Evolutionary conservation across 2,888 invertebrate species (phyloP), one percentile per base, ranked within the genome.

Genomic region (Seira ritae): DNA sequence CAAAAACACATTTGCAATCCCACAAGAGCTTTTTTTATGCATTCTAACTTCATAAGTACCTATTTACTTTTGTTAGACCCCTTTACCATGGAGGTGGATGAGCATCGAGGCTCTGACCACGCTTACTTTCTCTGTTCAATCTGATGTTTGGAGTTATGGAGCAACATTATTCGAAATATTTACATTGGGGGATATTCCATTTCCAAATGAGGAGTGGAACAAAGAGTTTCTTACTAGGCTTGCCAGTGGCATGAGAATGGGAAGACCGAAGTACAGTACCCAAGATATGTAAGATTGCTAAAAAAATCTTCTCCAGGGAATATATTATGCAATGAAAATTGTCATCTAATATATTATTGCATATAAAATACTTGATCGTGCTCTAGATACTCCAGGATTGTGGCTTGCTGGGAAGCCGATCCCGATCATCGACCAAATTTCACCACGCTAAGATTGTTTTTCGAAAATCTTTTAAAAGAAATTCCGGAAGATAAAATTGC

Each of bases 11-110:
- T 74, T 60, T 62, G 1, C 15, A 50, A 22, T 69, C 24, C 3
- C 3, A 73, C 12, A n/a, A 65, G 22, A 4, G 37, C 8, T 24
- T 15, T 24, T 66, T 42, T 10, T 65, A 66, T 42, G 20, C 2
- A 66, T 19, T 66, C 2, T 15, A 2, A 75, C 8, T 75, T 31
- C 8, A 31, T 31, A 31, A 4, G 2, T 31, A 31, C 31, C 31
- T 1, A 42, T 19, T 67, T 62, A 10, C 3, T 60, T 60, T 46
- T 71, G 37, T 67, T 17, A 84, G 84, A 23, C 65, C 10, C 84
- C 75, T 20, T n/a, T 84, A 3, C 84, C 84, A 0, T 80, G 79
- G 87, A 69, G 86, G 12, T 87, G 87, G 87, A 87, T 87, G 86
- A 72, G 82, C 4, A 37, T 82, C 6, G 86, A 87, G 65, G 37